Base-by-base conservation (phyloP, 2,888 invertebrate genomes). In the Dryomyza anilis region DNA sequence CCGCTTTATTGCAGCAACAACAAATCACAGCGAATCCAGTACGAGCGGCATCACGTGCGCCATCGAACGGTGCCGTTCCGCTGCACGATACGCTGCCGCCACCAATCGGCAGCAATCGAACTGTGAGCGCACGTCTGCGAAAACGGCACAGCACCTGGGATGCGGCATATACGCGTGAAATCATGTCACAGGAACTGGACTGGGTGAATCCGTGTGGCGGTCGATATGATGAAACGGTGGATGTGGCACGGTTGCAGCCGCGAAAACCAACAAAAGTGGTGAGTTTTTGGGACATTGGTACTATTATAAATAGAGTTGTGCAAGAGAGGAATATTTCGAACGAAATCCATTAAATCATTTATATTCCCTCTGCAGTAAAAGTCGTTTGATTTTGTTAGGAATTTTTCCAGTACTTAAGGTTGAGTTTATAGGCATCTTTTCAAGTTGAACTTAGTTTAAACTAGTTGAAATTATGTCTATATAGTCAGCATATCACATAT, bases 141-240 rank as follows among this genome's bases (percentile, higher is more conserved):
- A 66, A 69, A 63, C 55, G 72, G 65, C 65, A 67, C 45, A 69
- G 66, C 57, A 67, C 50, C 36, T 70, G 68, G 66, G 66, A 65
- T 58, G 69, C 61, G 29, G 56, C 64, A 43, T 72, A 71, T 56
- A 57, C 62, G 23, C 57, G 39, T 25, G 67, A 70, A 65, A 74
- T 71, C 66, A 64, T 60, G 25, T 43, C 69, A 23, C 65, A 66
- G 27, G 64, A 25, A 2, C 58, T 75, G 46, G 72, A 71, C 16
- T 78, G 78, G 80, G 69, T 67, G 65, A 78, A 78, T 52, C 68
- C 71, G n/a, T 78, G 78, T 65, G 70, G 72, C 2, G 78, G 78
- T 48, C n/a, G n/a, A n/a, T n/a, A n/a, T n/a, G 65, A 62, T 14
- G 58, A 43, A 60, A 60, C 14, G 39, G 30, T 45, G 36, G 36